phyloP scores from a whole-genome alignment of 2,113 vertebrate genomes.

The Irena cyanogastra region DNA sequence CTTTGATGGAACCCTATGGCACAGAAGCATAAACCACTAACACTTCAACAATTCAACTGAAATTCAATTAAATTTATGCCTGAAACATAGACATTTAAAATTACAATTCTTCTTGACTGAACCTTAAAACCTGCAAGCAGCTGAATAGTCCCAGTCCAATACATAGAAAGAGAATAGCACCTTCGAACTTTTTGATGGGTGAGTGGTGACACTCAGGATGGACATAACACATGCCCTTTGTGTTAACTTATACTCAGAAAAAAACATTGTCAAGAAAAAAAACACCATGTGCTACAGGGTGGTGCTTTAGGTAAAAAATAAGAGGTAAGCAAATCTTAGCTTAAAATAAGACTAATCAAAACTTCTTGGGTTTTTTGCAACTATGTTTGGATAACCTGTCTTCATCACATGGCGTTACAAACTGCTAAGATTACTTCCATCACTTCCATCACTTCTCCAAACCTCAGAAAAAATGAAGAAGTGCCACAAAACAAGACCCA shows the following conservation, averaged over 20 bases:
- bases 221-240: background rate
- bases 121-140: background rate
- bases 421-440: background rate
- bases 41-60: background rate
- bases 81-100: background rate
- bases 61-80: background rate
- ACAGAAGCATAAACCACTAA: background rate
- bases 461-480: background rate
- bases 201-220: background rate
- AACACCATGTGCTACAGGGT: background rate
- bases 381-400: background rate
- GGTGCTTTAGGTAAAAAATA: background rate
- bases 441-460: background rate
- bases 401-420: background rate
- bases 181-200: background rate
- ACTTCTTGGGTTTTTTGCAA: background rate
- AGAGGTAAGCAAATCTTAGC: background rate
- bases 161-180: background rate
- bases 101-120: background rate
- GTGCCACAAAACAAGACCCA: background rate
- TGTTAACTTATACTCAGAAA: background rate
- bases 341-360: background rate
- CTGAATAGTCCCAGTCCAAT: background rate
- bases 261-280: background rate
- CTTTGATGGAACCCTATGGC: conserved; percentile 93